Percentiles rank a stretch among this genome's conserved stretches.
Evolutionary conservation across 2,888 invertebrate genomes (phyloP).

Genomic region (Neoascia interrupta): DNA sequence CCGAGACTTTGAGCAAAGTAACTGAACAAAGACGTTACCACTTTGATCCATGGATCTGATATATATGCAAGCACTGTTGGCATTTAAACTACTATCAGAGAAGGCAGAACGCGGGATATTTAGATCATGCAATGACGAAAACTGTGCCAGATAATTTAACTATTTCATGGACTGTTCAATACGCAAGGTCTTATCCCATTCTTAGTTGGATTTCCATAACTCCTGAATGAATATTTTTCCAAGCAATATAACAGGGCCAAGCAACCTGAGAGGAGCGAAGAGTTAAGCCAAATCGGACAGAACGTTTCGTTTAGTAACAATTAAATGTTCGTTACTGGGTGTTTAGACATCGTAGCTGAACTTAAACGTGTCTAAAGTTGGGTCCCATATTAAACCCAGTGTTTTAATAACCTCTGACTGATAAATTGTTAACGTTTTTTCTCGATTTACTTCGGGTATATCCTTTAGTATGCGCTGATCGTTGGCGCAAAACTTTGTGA

Average conservation of each 20-base stretch:
- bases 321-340: not conserved
- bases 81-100: slow-evolving; percentile 5
- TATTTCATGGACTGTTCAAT: not conserved
- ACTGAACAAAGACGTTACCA: not conserved
- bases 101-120: not conserved
- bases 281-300: not conserved
- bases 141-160: not conserved
- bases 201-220: slow-evolving; percentile 14
- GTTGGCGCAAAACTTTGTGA: slow-evolving; percentile 4
- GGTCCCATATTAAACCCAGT: too few relatives aligned
- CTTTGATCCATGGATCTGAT: not conserved
- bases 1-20: not conserved
- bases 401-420: too few relatives aligned
- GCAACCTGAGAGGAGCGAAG: not conserved
- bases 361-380: not conserved
- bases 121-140: not conserved
- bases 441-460: too few relatives aligned
- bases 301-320: not conserved
- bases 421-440: too few relatives aligned
- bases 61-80: too few relatives aligned
- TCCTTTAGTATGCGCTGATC: too few relatives aligned
- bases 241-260: not conserved
- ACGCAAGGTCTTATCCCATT: not conserved
- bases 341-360: not conserved
- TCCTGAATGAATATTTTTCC: slow-evolving; percentile 1